Conservation (phyloP, 2,113 vertebrate species). For the Stercorarius parasiticus region DNA sequence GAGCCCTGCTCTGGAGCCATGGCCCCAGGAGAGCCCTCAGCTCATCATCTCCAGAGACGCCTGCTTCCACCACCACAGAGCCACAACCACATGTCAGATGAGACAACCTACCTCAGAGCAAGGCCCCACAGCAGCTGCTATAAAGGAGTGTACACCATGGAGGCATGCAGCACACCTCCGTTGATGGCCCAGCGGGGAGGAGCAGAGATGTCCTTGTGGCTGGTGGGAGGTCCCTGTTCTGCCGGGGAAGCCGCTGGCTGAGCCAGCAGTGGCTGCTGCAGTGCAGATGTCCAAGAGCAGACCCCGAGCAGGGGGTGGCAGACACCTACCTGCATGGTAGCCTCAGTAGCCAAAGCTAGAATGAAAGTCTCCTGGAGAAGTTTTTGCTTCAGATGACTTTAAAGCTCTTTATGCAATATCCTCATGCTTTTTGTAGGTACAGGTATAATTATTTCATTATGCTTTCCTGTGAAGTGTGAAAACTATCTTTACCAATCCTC, state of each 20-base stretch:
- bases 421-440: conserved; percentile 77
- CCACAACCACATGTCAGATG: too few species aligned
- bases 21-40: background rate
- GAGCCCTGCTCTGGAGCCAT: background rate
- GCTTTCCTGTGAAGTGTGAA: conserved; percentile 86
- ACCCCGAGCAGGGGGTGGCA: background rate
- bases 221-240: accelerated
- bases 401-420: conserved; percentile 74
- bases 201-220: background rate
- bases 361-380: background rate
- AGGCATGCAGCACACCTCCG: background rate
- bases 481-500: conserved; percentile 82
- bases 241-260: background rate
- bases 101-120: background rate
- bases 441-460: conserved; percentile 85
- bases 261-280: background rate
- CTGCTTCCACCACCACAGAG: too few species aligned
- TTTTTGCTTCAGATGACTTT: conserved; percentile 57
- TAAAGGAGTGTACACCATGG: accelerated
- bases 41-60: background rate
- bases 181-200: accelerated
- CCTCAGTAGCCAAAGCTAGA: background rate
- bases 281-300: background rate
- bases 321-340: background rate
- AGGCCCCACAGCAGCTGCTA: accelerated